phyloP scores from a whole-genome alignment of 2,113 vertebrate genomes.

The Excalfactoria chinensis region DNA sequence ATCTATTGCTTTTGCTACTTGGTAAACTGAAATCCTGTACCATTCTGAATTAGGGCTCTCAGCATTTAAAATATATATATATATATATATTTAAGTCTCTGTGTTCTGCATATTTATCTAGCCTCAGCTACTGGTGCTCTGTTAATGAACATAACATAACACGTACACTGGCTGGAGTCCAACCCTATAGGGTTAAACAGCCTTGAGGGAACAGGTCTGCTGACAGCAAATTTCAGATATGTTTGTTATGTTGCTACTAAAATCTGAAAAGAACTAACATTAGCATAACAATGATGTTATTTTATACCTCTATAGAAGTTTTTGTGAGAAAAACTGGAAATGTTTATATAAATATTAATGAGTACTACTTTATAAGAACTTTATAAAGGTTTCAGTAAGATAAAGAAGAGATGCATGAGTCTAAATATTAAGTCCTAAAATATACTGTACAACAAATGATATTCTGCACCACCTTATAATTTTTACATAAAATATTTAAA shows the following conservation, averaged over 20 bases:
- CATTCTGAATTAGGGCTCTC: rapidly evolving
- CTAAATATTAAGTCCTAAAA: background rate
- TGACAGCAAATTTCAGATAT: background rate
- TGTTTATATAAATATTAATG: background rate
- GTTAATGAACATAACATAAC: rapidly evolving
- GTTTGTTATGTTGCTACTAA: background rate
- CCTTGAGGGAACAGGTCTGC: background rate
- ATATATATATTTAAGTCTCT: no score
- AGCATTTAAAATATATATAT: background rate
- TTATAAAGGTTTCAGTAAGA: background rate
- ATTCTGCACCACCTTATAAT: background rate
- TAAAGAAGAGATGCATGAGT: background rate
- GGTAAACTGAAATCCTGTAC: background rate
- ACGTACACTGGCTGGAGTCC: rapidly evolving
- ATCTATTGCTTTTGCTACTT: rapidly evolving
- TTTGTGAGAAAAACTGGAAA: background rate
- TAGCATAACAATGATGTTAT: background rate
- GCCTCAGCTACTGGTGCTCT: background rate
- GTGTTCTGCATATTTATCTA: background rate
- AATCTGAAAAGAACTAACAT: background rate
- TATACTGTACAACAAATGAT: background rate
- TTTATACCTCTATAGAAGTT: background rate
- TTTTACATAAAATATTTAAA: slow-evolving; percentile 15
- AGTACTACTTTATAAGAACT: background rate
- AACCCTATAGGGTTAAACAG: background rate